Conservation (phyloP, 1,140 invertebrate species). For the Diabrotica virgifera region DNA sequence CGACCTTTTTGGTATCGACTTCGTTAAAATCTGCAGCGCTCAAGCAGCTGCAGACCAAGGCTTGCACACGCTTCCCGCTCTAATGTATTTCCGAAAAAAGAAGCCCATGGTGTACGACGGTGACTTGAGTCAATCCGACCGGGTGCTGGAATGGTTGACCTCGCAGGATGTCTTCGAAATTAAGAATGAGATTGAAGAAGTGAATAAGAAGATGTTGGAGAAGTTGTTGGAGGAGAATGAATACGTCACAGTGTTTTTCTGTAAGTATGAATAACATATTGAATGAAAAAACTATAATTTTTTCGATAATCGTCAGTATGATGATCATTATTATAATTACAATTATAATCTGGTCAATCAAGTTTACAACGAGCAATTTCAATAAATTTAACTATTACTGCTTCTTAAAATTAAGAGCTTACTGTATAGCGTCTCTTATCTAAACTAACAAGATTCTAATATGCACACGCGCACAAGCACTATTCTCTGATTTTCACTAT, state of each 20-base stretch:
- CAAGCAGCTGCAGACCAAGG: conserved; percentile 80
- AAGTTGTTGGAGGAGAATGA: conserved; percentile 92
- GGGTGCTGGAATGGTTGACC: conserved; percentile 84
- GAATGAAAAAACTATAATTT: too few species aligned
- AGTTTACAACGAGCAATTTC: too few species aligned
- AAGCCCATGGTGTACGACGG: conserved; percentile 86
- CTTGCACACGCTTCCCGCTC: conserved; percentile 76
- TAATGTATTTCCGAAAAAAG: conserved; percentile 88
- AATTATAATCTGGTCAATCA: too few species aligned
- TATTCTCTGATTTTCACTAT: too few species aligned
- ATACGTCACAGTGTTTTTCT: conserved; percentile 92
- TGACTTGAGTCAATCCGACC: conserved; percentile 83
- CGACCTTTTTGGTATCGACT: conserved; percentile 90
- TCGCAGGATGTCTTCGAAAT: conserved; percentile 94
- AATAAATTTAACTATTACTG: too few species aligned
- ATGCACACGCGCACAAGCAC: too few species aligned
- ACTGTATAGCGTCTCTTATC: too few species aligned
- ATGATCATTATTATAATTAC: too few species aligned
- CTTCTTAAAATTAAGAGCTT: too few species aligned
- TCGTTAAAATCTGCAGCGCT: conserved; percentile 87
- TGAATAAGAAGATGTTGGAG: conserved; percentile 92
- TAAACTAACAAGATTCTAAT: too few species aligned
- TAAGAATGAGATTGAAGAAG: conserved; percentile 95
- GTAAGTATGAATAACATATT: conserved; percentile 58
- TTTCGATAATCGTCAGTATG: too few species aligned